Evolutionary conservation across 2,113 vertebrate genomes (phyloP), one percentile per base, ranked within the genome.

Genomic region (Anthoscopus minutus): DNA sequence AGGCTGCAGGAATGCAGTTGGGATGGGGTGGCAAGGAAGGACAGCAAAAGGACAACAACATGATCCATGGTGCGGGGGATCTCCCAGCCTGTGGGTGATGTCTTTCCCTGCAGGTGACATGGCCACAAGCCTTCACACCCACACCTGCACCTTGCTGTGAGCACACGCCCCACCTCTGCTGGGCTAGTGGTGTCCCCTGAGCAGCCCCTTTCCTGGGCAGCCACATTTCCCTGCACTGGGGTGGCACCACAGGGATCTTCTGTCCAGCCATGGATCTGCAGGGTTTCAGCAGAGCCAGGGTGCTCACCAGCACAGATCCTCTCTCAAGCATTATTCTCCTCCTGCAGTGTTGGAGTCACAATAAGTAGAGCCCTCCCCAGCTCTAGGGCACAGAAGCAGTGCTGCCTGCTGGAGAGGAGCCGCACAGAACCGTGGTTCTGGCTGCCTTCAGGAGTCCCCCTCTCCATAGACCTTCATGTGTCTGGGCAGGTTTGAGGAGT

Each of bases 31-130:
- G 67, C 47, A 48, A 25, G 38, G 56, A 87, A 70, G 81, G 86
- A 74, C 74, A 53, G 19, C 38, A 45, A 45, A 67, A 86, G 47
- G 73, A 86, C 54, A 81, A n/a, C 50, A 48, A 31, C 78, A 31
- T 3, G 53, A 27, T 18, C 54, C 71, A 9, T 0, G 0, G 48
- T 23, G 37, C 13, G 2, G 28, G 72, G 44, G 44, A 76, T 53
- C 81, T 42, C 65, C 11, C 31, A n/a, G 47, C 2, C 23, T 18
- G 64, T 40, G 40, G 37, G 69, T 15, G 65, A 56, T n/a, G 22
- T 53, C 42, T 15, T 45, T 67, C 33, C 27, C 53, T 44, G 33
- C 44, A 30, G 58, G 11, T 70, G 62, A 45, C 76, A 25, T 0
- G n/a, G 51, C 62, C 74, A 66, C 33, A 28, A 60, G 35, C 11